Evolutionary conservation across 2,797 vertebrate genomes (phyloP).

Genomic region (Hippopotamyrus pictus): DNA sequence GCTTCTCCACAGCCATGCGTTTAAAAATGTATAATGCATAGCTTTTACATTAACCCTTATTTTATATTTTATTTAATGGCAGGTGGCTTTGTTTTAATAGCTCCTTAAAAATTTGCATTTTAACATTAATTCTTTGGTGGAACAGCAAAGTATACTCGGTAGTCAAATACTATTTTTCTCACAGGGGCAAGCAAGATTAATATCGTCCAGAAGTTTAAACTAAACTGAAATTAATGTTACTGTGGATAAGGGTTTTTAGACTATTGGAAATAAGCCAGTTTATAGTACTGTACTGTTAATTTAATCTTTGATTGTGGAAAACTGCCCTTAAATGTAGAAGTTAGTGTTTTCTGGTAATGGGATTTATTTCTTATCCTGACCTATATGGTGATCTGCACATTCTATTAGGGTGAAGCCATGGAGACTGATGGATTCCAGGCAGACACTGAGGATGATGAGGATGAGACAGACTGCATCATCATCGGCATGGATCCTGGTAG

Average conservation of each 20-base stretch:
- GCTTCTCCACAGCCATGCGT: not conserved
- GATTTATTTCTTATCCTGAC: not conserved
- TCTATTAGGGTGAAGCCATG: conserved; percentile 54
- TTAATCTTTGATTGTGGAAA: not conserved
- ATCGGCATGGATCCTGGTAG: conserved; percentile 64
- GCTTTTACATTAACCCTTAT: not conserved
- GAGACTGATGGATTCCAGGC: conserved; percentile 91
- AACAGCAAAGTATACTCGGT: not conserved
- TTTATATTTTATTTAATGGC: not conserved
- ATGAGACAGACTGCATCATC: conserved; percentile 75
- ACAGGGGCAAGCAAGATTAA: not conserved
- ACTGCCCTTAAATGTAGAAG: not conserved
- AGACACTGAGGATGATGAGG: conserved; percentile 88
- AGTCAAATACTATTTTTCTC: not conserved
- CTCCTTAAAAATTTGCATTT: not conserved
- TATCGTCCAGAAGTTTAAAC: not conserved
- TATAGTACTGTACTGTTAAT: not conserved
- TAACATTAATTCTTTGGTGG: not conserved
- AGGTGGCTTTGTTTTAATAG: not conserved
- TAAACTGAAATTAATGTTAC: not conserved
- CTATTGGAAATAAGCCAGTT: not conserved
- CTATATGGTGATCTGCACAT: not conserved
- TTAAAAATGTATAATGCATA: not conserved
- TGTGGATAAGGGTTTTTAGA: not conserved
- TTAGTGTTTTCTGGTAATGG: not conserved